Base-by-base conservation (phyloP, 2,797 vertebrate genomes). In the Phalanger gymnotis region DNA sequence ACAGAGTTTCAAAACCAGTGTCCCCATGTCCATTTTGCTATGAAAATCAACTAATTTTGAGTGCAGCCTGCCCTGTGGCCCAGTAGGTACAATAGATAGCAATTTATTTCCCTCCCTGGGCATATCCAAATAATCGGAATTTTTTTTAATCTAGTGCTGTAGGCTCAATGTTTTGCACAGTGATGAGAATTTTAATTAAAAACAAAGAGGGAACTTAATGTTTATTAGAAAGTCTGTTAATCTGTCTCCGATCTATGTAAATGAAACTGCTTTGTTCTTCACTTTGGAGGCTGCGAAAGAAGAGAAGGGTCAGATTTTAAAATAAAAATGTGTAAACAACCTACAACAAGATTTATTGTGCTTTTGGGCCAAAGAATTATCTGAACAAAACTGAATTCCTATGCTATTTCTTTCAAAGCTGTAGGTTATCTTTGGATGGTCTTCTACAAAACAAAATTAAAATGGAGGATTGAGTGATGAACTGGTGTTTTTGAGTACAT, bases 261-360 rank as follows among this genome's bases (percentile, higher is more conserved):
- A 95, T 96, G 56, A 94, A 94, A 19, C 28, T 94, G 47, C 11
- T 93, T 92, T 94, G 30, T 66, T 95, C 54, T 96, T 96, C 31
- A 55, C 54, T 90, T 94, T 95, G 22, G 90, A 92, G 16, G 16
- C 10, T 55, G 25, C 12, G 89, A 92, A 51, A 96, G 97, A 81
- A 57, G 1, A 81, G 31, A 16, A 93, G 11, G 28, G 54, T 94
- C 90, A 52, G 40, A 94, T 91, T 94, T 96, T 95, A 92, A 53
- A 81, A 94, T 89, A 87, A 96, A 98, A 97, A 95, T 93, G 91
- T 96, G 30, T 92, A 96, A 95, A 96, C 91, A 96, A 57, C 3
- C 34, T 93, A 1, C n/a, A 92, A 54, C 28, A 52, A 94, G 56
- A 61, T 61, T 92, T 66, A 91, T 91, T 92, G 89, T 94, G 31